Evolutionary conservation across 2,888 invertebrate genomes (phyloP), one percentile per base, ranked within the genome.

Genomic region (Boloria euphrosyne): DNA sequence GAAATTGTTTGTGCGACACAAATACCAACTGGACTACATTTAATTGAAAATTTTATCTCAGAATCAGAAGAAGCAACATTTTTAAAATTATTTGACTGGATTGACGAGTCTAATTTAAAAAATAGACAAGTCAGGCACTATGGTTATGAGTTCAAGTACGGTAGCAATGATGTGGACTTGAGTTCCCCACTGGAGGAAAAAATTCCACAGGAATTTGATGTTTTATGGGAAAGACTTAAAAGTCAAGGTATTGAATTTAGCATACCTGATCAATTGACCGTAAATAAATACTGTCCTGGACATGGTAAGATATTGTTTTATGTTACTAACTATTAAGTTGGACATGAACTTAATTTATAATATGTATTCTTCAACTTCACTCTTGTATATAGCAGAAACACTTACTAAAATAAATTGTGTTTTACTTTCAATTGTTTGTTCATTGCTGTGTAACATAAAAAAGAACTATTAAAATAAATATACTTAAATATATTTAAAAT

Each of bases 141-240:
- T 89, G 98, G 98, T 0, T 98, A 95, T 85, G 97, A 98, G 82
- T 99, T 99, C 84, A 90, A 95, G 70, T 99, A 99, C 85, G 96
- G 95, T 57, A 95, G 93, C 27, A 98, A 98, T 87, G 96, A 96
- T 86, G 96, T 98, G 0, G 96, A 98, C 83, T 90, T 94, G 62
- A 84, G 93, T 62, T 84, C 92, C 60, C 97, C 97, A 0, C 86
- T 97, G 43, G 74, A 86, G 0, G 92, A 95, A 53, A 87, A 87
- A 50, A 95, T 98, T 76, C 98, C 98, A 0, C 71, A 80, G 4
- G 93, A 94, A 72, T 97, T 96, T 85, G 80, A 93, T 75, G 85
- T 94, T 70, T 80, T 98, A 13, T 94, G 96, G 91, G 75, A 85
- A 18, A 87, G 93, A 72, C 88, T 96, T 18, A 78, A 84, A 68